Conservation (phyloP, 2,888 invertebrate species). For the Drosophila subquinaria region DNA sequence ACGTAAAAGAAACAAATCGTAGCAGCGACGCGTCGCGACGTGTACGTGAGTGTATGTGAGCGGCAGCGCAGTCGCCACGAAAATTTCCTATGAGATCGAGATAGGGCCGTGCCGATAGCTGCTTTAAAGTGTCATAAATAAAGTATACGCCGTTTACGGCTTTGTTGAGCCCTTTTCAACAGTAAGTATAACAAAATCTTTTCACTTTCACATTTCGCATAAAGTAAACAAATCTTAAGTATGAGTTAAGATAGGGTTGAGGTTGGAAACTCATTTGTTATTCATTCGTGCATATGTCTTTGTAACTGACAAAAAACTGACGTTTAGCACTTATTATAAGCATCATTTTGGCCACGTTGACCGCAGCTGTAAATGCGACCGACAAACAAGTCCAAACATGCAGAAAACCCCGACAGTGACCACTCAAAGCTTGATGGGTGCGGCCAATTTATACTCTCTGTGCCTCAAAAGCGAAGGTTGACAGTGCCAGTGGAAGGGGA, state of each 20-base stretch:
- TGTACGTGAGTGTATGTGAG: too few species aligned
- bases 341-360: conserved; percentile 63
- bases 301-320: conserved; percentile 54
- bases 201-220: conserved; percentile 48
- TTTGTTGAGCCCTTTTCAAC: conserved; percentile 14
- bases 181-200: conserved; percentile 42
- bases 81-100: too few species aligned
- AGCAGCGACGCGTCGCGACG: too few species aligned
- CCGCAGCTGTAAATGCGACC: conserved; percentile 52
- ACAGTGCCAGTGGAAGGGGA: neutral
- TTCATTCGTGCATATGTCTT: conserved; percentile 38
- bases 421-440: conserved; percentile 49
- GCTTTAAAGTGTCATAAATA: conserved; percentile 41
- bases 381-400: conserved; percentile 15
- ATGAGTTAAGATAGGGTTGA: neutral
- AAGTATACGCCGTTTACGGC: conserved; percentile 41
- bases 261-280: conserved; percentile 3
- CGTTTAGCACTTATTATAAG: conserved; percentile 62
- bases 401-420: conserved; percentile 17
- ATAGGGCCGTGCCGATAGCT: too few species aligned
- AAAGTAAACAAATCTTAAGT: conserved; percentile 19
- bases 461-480: conserved; percentile 11
- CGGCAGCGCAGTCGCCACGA: too few species aligned
- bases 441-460: conserved; percentile 33
- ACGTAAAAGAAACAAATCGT: too few species aligned